These are phyloP conservation scores for Lycodopsis pacificus DNA, from an alignment of 2,797 vertebrate species.

Conservation along the genomic window DNA sequence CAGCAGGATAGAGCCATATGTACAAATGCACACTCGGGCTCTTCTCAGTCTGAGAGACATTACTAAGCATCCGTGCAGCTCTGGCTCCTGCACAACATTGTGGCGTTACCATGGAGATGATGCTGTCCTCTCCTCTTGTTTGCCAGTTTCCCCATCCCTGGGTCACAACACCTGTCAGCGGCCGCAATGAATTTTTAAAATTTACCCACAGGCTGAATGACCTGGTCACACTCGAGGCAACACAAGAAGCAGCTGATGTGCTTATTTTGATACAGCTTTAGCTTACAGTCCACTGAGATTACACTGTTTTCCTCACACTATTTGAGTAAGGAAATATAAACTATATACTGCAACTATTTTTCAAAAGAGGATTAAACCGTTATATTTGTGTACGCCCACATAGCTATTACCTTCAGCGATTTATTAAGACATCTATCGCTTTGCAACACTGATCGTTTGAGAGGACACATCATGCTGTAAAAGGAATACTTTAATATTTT, in stretches of 20 bases:
- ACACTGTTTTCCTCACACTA: not conserved
- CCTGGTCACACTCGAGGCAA: constrained; percentile 15
- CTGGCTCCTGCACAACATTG: constrained; percentile 43
- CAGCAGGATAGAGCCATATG: constrained; percentile 50
- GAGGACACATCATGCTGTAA: not conserved
- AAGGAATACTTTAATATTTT: not conserved
- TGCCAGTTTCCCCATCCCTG: constrained; percentile 43
- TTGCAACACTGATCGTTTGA: not conserved
- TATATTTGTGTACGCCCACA: not conserved
- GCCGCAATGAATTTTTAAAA: constrained; percentile 60
- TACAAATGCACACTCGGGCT: constrained; percentile 37
- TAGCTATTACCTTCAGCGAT: too few species aligned
- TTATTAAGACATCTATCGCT: too few species aligned
- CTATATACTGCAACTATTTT: not conserved
- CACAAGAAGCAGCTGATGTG: not conserved
- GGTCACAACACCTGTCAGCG: constrained; percentile 57
- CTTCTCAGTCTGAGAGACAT: constrained; percentile 44
- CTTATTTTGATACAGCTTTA: not conserved
- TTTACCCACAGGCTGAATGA: constrained; percentile 22
- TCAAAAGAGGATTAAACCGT: not conserved
- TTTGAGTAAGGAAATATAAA: not conserved
- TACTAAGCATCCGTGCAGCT: constrained; percentile 61
- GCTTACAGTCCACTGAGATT: not conserved
- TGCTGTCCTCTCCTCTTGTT: constrained; percentile 63
- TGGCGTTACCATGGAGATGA: constrained; percentile 79